A percentile compares a stretch with the other conserved stretches of the same genome.
phyloP scores from a whole-genome alignment of 2,797 vertebrate genomes.

The Malurus leucopterus region DNA sequence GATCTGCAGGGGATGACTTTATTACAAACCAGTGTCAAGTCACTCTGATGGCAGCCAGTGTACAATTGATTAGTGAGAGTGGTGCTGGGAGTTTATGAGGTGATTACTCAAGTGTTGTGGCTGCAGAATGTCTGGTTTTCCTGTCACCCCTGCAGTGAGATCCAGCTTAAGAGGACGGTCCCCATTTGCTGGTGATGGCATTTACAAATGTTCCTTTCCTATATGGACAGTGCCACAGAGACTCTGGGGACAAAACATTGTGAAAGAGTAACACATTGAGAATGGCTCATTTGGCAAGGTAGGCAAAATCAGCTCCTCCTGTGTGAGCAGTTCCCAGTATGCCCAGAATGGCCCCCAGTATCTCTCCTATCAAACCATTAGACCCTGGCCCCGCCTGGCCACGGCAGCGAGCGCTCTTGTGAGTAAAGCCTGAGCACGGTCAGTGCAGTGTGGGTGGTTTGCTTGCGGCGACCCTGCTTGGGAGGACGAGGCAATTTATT shows the following conservation, averaged over 20 bases:
- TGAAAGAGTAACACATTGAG: neutral
- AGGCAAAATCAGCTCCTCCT: neutral
- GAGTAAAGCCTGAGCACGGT: neutral
- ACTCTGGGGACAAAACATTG: neutral
- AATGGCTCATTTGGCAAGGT: neutral
- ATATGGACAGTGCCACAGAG: rapidly evolving
- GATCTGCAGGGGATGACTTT: neutral
- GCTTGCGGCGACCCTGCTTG: neutral
- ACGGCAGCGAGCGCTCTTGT: rapidly evolving
- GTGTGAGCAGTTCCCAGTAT: neutral
- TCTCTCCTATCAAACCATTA: neutral
- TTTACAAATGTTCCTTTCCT: neutral
- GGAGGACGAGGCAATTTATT: neutral
- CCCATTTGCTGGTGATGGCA: neutral
- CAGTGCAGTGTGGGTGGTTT: neutral
- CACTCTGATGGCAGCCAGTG: neutral
- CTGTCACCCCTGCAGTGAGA: neutral
- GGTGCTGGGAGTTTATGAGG: neutral
- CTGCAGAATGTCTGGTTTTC: neutral
- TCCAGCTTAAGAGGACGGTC: neutral
- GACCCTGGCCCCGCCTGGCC: neutral
- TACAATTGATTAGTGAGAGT: neutral
- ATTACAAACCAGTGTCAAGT: neutral
- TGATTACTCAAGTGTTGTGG: neutral
- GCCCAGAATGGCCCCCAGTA: neutral